phyloP scores from a whole-genome alignment of 2,797 vertebrate genomes.

The Ciconia nigra region DNA sequence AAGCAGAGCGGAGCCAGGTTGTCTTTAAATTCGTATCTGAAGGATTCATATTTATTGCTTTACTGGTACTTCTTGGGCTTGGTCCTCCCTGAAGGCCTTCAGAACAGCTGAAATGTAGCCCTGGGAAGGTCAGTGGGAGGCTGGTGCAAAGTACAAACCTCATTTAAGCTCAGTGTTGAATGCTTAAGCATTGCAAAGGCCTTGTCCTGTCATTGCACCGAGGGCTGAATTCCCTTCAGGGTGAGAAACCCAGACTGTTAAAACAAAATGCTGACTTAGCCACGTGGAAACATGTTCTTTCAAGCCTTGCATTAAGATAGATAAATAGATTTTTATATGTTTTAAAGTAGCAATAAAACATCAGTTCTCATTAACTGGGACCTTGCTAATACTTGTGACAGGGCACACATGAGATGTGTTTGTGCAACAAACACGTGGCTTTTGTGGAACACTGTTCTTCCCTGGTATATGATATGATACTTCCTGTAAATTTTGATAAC shows the following conservation, averaged over 20 bases:
- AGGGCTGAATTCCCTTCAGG: neutral
- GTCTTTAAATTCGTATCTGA: neutral
- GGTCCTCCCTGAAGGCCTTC: neutral
- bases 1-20: neutral
- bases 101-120: neutral
- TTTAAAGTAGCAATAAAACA: neutral
- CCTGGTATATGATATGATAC: neutral
- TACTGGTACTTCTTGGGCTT: neutral
- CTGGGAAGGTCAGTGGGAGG: neutral
- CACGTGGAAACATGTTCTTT: neutral
- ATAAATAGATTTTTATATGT: neutral
- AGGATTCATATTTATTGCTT: neutral
- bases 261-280: neutral
- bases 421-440: rapidly evolving
- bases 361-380: neutral
- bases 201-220: neutral
- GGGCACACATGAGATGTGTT: neutral
- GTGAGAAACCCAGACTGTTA: neutral
- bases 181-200: neutral
- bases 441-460: neutral
- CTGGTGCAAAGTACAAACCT: neutral
- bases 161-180: neutral
- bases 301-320: neutral
- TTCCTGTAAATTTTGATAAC: neutral
- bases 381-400: too few relatives aligned